These are phyloP conservation scores for Pseudomyrmex flavicornis DNA, from an alignment of 1,140 invertebrate genomes.

Conservation along the genomic window DNA sequence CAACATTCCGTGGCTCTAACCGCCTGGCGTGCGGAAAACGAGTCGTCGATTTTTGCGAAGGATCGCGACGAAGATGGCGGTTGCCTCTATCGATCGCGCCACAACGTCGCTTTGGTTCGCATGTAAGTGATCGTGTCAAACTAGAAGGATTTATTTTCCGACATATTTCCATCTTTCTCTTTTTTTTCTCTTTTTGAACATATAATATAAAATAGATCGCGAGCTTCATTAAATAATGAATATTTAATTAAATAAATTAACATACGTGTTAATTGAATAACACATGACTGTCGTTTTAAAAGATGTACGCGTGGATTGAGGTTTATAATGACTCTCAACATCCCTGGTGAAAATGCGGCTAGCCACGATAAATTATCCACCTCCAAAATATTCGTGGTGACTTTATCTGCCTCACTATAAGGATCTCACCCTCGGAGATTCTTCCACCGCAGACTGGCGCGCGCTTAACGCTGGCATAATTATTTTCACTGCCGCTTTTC, in stretches of 20 bases:
- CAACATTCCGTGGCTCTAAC: conserved; percentile 61
- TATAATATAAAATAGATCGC: not conserved
- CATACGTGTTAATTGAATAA: too few species aligned
- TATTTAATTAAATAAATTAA: too few species aligned
- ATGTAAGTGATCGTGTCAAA: conserved; percentile 5
- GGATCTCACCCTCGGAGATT: conserved; percentile 20
- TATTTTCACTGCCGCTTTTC: conserved; percentile 50
- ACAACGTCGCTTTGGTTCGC: conserved; percentile 33
- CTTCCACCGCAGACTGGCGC: conserved; percentile 18
- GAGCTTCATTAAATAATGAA: not conserved
- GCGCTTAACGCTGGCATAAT: conserved; percentile 58
- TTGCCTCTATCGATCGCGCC: conserved; percentile 44
- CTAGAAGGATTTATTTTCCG: not conserved
- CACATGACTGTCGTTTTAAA: too few species aligned
- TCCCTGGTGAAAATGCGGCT: conserved; percentile 5
- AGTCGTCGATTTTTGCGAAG: conserved; percentile 53
- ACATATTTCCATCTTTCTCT: too few species aligned
- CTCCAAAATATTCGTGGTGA: conserved; percentile 18
- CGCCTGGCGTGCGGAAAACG: conserved; percentile 57
- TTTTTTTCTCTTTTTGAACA: not conserved
- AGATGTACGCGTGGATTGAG: too few species aligned
- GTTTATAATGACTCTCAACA: not conserved
- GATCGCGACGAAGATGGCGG: conserved; percentile 40
- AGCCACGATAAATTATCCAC: conserved; percentile 24
- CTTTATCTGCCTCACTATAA: conserved; percentile 51